Evolutionary conservation across 2,888 invertebrate genomes (phyloP), one percentile per base, ranked within the genome.

Genomic region (Bedellia somnulentella): DNA sequence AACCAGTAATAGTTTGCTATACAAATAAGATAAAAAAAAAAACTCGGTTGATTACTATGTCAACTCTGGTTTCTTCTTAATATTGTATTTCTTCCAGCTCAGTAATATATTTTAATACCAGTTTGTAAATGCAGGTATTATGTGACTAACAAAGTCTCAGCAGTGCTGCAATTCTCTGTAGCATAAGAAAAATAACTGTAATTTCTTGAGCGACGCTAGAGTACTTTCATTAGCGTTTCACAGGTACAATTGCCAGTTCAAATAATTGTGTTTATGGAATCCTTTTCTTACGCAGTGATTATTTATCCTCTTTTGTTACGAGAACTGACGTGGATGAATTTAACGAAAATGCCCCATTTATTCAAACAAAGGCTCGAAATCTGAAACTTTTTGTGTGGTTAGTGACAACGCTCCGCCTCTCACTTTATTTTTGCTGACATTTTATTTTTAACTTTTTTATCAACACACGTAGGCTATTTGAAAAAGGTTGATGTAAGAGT

Each of bases 221-320:
- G 53, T 61, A 61, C 59, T 64, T 68, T 68, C 64, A 67, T 68
- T 68, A 61, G 57, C 55, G 56, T 57, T 58, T 67, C 59, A 61
- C 60, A 52, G 61, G 61, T 68, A 67, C 68, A 63, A 68, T 68
- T 66, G 63, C 60, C 60, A 66, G 63, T 64, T 68, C 61, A 66
- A 71, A 73, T 71, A 75, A 75, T 75, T 71, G 67, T 67, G 63
- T 70, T 71, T 64, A 66, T 66, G 57, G 60, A 71, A 73, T 71
- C 70, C 71, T 70, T 75, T 75, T 71, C 71, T 67, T 68, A 66
- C 63, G 57, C 61, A 54, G 57, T 59, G 64, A 67, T 68, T 71
- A 68, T 73, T 75, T 73, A 71, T 75, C 68, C 68, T 64, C 55
- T 42, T 67, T 73, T 71, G 70, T 75, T 63, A 62, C 50, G 52